phyloP scores from a whole-genome alignment of 2,888 invertebrate genomes.

The Strigamia crassipes region DNA sequence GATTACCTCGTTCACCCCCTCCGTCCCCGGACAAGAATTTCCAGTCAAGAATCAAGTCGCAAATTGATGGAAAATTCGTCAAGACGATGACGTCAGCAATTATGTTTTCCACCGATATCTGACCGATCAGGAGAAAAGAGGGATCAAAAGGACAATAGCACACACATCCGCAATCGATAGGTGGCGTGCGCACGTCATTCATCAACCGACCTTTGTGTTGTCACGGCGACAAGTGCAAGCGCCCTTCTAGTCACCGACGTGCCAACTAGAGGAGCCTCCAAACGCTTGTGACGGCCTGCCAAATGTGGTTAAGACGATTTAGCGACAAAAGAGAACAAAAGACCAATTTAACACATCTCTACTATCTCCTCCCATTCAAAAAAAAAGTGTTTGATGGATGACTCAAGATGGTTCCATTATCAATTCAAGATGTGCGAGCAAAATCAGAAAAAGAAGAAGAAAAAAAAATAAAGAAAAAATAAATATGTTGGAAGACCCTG shows the following conservation, averaged over 20 bases:
- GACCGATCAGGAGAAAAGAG: conserved; percentile 6
- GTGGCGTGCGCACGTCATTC: conserved; percentile 22
- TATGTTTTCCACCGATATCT: conserved; percentile 22
- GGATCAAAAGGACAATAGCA: conserved; percentile 27
- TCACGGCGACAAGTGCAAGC: conserved; percentile 11
- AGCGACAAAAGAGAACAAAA: neutral
- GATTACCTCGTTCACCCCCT: no score
- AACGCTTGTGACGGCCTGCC: conserved; percentile 12
- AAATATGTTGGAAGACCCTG: neutral
- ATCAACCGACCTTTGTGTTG: conserved; percentile 14
- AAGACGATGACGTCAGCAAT: conserved; percentile 4
- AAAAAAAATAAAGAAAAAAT: no score
- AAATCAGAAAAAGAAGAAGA: neutral
- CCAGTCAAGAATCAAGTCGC: no score
- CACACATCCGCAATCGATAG: conserved; percentile 27
- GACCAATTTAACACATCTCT: neutral
- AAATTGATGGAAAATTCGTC: neutral
- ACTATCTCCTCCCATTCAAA: neutral
- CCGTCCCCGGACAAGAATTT: no score
- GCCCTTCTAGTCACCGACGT: neutral
- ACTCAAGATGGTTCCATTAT: neutral
- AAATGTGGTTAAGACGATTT: conserved; percentile 5
- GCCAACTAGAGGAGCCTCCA: neutral
- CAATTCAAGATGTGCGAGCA: neutral
- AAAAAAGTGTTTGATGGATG: neutral